A percentile compares a stretch with the other conserved stretches of the same genome.
Evolutionary conservation across 2,888 invertebrate genomes (phyloP).

Genomic region (Cheilosia soror): DNA sequence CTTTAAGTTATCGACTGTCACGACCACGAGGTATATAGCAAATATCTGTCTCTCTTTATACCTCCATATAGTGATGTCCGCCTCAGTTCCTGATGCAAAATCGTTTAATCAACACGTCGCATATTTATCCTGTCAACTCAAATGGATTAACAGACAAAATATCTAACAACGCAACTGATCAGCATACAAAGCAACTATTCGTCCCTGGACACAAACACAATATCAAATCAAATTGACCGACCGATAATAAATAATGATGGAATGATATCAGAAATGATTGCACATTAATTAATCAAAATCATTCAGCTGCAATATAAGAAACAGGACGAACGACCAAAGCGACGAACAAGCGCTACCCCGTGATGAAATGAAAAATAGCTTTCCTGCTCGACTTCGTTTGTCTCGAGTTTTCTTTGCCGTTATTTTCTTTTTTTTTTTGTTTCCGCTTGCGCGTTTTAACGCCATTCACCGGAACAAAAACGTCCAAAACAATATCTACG

Average conservation of each 20-base stretch:
- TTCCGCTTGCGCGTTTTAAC: conserved; percentile 30
- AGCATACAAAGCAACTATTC: conserved; percentile 22
- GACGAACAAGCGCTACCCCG: conserved; percentile 24
- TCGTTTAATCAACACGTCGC: conserved; percentile 22
- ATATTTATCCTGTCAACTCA: conserved; percentile 50
- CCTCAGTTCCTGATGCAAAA: neutral
- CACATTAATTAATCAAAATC: conserved; percentile 70
- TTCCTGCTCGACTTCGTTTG: conserved; percentile 47
- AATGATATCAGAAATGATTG: conserved; percentile 64
- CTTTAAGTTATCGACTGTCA: no score
- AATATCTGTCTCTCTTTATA: no score
- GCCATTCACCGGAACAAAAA: conserved; percentile 27
- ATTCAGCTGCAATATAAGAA: conserved; percentile 18
- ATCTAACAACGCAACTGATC: conserved; percentile 19
- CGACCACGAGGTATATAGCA: no score
- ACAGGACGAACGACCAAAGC: conserved; percentile 36
- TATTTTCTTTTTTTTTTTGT: conserved; percentile 27
- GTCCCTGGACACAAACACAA: conserved; percentile 31
- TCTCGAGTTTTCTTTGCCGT: conserved; percentile 18
- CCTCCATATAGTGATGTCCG: conserved; percentile 8
- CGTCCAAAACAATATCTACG: conserved; percentile 16
- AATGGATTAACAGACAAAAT: conserved; percentile 24
- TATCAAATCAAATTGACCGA: conserved; percentile 70
- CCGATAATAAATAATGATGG: conserved; percentile 68
- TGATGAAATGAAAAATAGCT: conserved; percentile 72